phyloP scores from a whole-genome alignment of 2,113 vertebrate genomes.

The Chelonoidis abingdonii region DNA sequence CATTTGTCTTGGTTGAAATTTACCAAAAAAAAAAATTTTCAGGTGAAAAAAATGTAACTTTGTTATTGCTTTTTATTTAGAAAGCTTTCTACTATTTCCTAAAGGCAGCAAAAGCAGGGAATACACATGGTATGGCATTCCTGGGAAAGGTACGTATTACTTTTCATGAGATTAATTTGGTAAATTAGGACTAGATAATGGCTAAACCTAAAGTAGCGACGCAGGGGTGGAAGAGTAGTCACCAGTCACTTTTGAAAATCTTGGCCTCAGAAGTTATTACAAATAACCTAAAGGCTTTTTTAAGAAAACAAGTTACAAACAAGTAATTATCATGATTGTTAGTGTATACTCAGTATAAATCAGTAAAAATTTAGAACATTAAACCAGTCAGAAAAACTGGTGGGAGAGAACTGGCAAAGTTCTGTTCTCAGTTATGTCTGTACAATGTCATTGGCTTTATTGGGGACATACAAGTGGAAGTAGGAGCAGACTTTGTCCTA shows the following conservation, averaged over 20 bases:
- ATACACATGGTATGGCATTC: conserved; percentile 75
- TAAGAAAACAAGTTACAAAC: neutral
- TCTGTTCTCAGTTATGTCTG: neutral
- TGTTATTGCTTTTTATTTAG: conserved; percentile 55
- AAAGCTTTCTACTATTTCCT: conserved; percentile 78
- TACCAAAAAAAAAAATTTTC: neutral
- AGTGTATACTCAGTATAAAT: neutral
- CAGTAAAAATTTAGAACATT: neutral
- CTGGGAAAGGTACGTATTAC: conserved; percentile 75
- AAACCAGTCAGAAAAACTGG: neutral
- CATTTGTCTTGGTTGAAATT: neutral
- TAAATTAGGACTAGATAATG: neutral
- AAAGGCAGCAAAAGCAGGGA: conserved; percentile 75
- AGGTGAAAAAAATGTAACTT: neutral
- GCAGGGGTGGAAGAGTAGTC: neutral
- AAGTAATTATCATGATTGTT: neutral
- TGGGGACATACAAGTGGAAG: neutral
- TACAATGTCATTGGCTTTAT: neutral
- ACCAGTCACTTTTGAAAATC: neutral
- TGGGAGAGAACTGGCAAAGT: neutral
- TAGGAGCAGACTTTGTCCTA: neutral
- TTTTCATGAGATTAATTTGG: neutral
- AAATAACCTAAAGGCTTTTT: neutral
- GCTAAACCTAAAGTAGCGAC: neutral
- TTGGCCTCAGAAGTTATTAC: neutral